Evolutionary conservation across 1,140 invertebrate genomes (phyloP).

Genomic region (Dufourea novaeangliae): DNA sequence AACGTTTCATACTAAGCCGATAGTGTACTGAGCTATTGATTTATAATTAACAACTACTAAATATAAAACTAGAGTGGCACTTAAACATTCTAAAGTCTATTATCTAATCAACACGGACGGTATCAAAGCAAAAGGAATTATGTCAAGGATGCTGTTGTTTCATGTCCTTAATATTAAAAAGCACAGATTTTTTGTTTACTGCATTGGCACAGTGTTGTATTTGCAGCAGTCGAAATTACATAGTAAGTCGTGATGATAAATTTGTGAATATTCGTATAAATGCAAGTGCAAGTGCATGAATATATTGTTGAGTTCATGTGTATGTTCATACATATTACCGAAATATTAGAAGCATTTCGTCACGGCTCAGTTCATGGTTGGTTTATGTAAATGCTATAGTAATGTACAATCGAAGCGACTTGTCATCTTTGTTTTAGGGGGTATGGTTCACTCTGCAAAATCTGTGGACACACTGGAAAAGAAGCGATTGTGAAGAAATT

Average conservation of each 20-base stretch:
- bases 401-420: not conserved
- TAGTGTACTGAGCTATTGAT: slow-evolving; percentile 36
- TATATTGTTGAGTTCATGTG: not conserved
- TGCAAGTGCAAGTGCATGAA: slow-evolving; percentile 10
- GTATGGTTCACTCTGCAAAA: slow-evolving; percentile 54
- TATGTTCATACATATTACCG: not conserved
- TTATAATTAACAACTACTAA: slow-evolving; percentile 36
- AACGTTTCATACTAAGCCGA: slow-evolving; percentile 23
- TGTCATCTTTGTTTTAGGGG: slow-evolving; percentile 49
- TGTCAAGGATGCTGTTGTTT: slow-evolving; percentile 27
- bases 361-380: slow-evolving; percentile 44
- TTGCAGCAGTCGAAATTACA: not conserved
- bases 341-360: slow-evolving; percentile 9
- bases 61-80: slow-evolving; percentile 9
- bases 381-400: not conserved
- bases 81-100: slow-evolving; percentile 26
- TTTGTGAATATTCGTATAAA: not conserved
- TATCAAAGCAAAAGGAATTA: slow-evolving; percentile 5
- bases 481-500: slow-evolving; percentile 50
- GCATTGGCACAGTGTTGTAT: not conserved
- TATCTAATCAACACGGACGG: slow-evolving; percentile 14
- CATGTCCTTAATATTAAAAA: not conserved
- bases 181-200: slow-evolving; percentile 15
- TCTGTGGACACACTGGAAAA: slow-evolving; percentile 58
- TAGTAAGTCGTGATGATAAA: slow-evolving; percentile 8